Base-by-base conservation (phyloP, 2,888 invertebrate species). In the Nymphalis polychloros region DNA sequence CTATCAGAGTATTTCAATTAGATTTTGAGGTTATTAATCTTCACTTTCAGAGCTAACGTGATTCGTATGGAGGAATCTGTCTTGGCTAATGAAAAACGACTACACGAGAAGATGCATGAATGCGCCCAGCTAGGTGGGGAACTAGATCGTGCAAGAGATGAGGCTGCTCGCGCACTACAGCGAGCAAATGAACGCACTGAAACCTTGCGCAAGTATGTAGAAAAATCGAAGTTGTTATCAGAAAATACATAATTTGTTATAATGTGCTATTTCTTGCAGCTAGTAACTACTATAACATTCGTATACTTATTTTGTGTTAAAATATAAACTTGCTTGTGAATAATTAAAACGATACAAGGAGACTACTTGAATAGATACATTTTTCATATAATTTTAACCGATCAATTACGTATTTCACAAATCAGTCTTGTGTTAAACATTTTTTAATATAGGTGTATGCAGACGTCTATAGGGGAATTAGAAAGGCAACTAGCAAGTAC, bases 41-140 rank as follows among this genome's bases (percentile, higher is more conserved):
- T 35, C 65, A 20, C 41, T 65, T 7, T n/a, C 69, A 93, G 92
- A 72, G 59, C 82, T 17, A 92, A 94, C 66, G 82, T 94, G 57
- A 91, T 93, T 20, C 87, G 93, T 49, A 87, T 93, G 80, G 94
- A 95, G 78, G 95, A 95, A 73, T 83, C 88, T 0, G 93, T 93
- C 27, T 84, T 94, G 8, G 93, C 94, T 13, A 91, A 93, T 71
- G 94, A 95, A 76, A 94, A 94, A 77, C 91, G 94, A 13, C 85
- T 94, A 1, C 94, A 95, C 66, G 95, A 95, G 81, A 95, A 95
- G 81, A 88, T 94, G 82, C 95, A 95, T 75, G 95, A 96, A 80
- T 94, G 95, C 67, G 94, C 94, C 0, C 94, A 95, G 78, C 80
- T 95, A 1, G 94, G 94, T 1, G 93, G 94, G 0, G 95, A 95